Percentiles rank a stretch among this genome's conserved stretches.
Evolutionary conservation across 2,113 vertebrate species (phyloP).

Genomic region (Amblyornis subalaris): DNA sequence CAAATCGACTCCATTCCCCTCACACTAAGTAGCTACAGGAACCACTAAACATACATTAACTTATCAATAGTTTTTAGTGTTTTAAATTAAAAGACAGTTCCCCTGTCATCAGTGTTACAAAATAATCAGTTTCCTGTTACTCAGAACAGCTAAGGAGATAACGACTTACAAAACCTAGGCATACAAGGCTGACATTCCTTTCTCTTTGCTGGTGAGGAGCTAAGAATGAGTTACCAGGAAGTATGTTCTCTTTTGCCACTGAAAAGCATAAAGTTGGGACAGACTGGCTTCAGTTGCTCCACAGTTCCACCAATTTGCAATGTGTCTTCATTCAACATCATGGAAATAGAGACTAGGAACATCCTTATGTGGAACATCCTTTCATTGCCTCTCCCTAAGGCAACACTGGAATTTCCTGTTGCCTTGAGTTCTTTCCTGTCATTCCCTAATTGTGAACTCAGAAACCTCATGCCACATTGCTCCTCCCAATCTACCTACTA

Average conservation of each 20-base stretch:
- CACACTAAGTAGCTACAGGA: background rate
- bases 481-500: background rate
- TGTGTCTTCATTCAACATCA: background rate
- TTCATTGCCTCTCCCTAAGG: background rate
- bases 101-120: background rate
- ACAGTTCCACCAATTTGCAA: background rate
- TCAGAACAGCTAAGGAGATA: background rate
- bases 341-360: background rate
- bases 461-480: background rate
- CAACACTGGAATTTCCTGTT: fast-evolving
- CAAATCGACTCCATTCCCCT: background rate
- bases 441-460: background rate
- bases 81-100: background rate
- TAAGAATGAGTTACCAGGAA: background rate
- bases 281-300: background rate
- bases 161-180: background rate
- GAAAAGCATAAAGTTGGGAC: background rate
- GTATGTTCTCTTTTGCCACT: background rate
- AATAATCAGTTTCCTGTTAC: background rate
- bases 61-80: background rate
- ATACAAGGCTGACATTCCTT: background rate
- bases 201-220: background rate
- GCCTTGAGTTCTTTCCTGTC: background rate
- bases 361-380: background rate
- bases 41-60: background rate